These are phyloP conservation scores for Eulemur albifrons DNA, from an alignment of 2,797 vertebrate species.

Conservation along the genomic window DNA sequence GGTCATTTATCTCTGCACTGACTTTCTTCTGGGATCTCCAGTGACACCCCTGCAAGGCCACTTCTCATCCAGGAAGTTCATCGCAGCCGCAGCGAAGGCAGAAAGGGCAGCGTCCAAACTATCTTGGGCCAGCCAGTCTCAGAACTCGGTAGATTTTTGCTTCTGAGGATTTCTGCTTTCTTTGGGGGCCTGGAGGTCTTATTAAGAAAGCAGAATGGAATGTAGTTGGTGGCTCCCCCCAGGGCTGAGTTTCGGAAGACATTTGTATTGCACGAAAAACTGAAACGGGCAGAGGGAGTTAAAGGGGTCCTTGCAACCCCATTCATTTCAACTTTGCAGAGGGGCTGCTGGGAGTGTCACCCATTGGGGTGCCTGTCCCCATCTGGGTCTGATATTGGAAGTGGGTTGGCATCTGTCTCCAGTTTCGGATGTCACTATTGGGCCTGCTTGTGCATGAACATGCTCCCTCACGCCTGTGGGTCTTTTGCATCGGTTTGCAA, in stretches of 20 bases:
- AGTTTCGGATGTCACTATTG: not conserved
- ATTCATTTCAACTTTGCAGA: not conserved
- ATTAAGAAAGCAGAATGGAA: conserved; percentile 16
- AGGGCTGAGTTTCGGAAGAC: conserved; percentile 69
- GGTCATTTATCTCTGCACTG: not conserved
- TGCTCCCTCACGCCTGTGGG: fast-evolving
- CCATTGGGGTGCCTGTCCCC: fast-evolving
- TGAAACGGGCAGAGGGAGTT: too few relatives aligned
- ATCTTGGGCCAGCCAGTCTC: not conserved
- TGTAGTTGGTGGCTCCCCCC: not conserved
- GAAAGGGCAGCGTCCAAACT: not conserved
- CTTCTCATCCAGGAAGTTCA: conserved; percentile 70
- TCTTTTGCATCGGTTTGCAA: not conserved
- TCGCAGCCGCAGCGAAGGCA: conserved; percentile 70
- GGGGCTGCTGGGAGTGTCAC: not conserved
- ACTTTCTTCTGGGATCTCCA: conserved; percentile 59
- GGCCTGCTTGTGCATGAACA: not conserved
- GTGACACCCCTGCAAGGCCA: conserved; percentile 56
- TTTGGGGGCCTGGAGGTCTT: conserved; percentile 54
- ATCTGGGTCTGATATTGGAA: not conserved
- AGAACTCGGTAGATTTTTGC: conserved; percentile 53
- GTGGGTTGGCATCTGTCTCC: not conserved
- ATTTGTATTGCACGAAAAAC: conserved; percentile 57
- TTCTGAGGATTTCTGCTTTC: conserved; percentile 60
- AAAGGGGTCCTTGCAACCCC: too few relatives aligned